phyloP scores from a whole-genome alignment of 1,140 invertebrate genomes.

The Hetaerina americana region DNA sequence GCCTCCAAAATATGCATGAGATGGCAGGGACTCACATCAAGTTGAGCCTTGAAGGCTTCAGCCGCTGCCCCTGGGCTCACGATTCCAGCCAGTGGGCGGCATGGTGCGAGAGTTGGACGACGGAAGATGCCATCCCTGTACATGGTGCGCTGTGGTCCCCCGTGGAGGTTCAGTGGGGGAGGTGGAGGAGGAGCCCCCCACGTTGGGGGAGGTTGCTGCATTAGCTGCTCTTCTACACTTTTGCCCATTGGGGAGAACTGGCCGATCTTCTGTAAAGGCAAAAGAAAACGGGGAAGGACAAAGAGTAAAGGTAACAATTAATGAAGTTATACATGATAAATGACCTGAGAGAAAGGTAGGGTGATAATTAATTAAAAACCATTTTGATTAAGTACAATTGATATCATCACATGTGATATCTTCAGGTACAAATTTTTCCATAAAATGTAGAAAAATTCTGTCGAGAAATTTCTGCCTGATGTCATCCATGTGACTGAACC shows the following conservation, averaged over 20 bases:
- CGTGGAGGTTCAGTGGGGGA: not conserved
- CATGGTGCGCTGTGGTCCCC: not conserved
- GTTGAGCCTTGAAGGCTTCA: constrained; percentile 38
- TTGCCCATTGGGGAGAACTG: not conserved
- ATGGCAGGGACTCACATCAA: constrained; percentile 39
- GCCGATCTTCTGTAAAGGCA: not conserved
- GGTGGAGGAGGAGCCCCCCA: not conserved
- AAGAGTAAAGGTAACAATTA: too few species aligned
- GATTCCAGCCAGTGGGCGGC: not conserved
- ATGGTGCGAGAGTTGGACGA: not conserved
- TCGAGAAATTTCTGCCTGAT: too few species aligned
- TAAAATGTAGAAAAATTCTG: too few species aligned
- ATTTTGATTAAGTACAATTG: too few species aligned
- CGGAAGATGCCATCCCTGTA: not conserved
- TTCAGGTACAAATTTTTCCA: too few species aligned
- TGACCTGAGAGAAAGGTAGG: too few species aligned
- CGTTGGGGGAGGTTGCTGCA: not conserved
- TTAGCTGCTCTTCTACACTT: not conserved
- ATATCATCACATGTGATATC: too few species aligned
- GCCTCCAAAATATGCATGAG: too few species aligned
- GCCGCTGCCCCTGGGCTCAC: constrained; percentile 12
- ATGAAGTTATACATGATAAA: too few species aligned
- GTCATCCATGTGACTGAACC: too few species aligned
- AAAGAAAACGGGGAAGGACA: not conserved
- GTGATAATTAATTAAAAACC: too few species aligned